These are phyloP conservation scores for Jaculus jaculus DNA, from an alignment of 2,113 vertebrate species.

Conservation along the genomic window DNA sequence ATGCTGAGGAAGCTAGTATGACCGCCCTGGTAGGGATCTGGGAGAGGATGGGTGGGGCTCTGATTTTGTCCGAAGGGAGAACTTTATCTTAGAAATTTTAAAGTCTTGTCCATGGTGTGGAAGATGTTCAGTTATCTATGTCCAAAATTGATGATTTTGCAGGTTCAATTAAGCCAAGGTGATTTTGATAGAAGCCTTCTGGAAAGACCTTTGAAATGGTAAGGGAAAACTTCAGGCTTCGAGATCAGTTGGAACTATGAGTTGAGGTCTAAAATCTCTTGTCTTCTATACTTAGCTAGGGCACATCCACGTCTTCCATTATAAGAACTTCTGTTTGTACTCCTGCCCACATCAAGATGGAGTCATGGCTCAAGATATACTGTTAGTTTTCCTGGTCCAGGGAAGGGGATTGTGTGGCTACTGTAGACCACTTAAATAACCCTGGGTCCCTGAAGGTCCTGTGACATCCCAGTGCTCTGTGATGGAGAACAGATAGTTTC, in stretches of 20 bases:
- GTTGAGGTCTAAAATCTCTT: background rate
- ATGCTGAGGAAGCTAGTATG: background rate
- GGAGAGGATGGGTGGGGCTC: too few species aligned
- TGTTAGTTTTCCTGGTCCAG: background rate
- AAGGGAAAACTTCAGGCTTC: background rate
- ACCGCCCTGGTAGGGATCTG: background rate
- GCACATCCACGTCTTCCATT: rapidly evolving
- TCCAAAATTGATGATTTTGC: background rate
- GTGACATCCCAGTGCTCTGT: background rate
- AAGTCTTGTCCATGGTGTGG: background rate
- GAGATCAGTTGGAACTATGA: background rate
- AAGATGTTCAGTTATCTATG: background rate
- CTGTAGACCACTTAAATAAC: background rate
- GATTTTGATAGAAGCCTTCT: background rate
- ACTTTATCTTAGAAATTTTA: background rate
- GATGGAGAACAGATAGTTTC: rapidly evolving
- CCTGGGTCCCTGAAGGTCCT: background rate
- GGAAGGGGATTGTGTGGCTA: background rate
- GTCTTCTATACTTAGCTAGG: background rate
- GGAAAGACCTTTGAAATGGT: background rate
- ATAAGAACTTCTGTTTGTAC: background rate
- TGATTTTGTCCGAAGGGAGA: background rate
- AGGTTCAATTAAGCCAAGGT: background rate
- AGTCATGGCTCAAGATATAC: background rate
- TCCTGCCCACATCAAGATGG: background rate